phyloP scores from a whole-genome alignment of 2,797 vertebrate genomes.

The Brachymystax lenok region DNA sequence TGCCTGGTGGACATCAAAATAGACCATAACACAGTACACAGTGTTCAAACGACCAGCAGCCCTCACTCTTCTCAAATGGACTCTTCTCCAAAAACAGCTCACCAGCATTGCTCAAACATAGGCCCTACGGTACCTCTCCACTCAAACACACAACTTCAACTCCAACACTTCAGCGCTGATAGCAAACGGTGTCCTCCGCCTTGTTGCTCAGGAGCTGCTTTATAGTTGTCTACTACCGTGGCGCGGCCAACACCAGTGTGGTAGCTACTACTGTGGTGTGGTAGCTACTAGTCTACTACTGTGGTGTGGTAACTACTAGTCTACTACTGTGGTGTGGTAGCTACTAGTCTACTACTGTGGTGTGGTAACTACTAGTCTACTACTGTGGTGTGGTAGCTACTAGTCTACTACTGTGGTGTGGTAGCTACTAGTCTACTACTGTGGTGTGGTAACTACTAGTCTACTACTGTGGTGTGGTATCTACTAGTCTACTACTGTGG shows the following conservation, averaged over 20 bases:
- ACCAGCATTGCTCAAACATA: background rate
- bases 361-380: no score
- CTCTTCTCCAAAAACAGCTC: background rate
- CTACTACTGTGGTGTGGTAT: no score
- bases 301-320: no score
- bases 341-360: no score
- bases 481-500: no score
- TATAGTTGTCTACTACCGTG: background rate
- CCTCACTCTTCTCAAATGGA: background rate
- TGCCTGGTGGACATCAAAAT: background rate
- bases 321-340: no score
- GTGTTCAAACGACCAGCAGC: background rate
- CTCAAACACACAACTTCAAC: background rate
- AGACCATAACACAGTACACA: constrained; percentile 2
- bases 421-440: no score
- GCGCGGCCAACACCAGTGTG: background rate
- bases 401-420: no score
- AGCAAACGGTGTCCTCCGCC: background rate
- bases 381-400: fast-evolving
- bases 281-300: no score
- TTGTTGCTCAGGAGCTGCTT: background rate
- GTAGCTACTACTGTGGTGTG: no score
- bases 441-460: no score
- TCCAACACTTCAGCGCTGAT: background rate
- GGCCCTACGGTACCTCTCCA: background rate